Percentiles rank a stretch among this genome's conserved stretches.
Conservation (phyloP, 2,888 invertebrate species). For the Erebia aethiops region DNA sequence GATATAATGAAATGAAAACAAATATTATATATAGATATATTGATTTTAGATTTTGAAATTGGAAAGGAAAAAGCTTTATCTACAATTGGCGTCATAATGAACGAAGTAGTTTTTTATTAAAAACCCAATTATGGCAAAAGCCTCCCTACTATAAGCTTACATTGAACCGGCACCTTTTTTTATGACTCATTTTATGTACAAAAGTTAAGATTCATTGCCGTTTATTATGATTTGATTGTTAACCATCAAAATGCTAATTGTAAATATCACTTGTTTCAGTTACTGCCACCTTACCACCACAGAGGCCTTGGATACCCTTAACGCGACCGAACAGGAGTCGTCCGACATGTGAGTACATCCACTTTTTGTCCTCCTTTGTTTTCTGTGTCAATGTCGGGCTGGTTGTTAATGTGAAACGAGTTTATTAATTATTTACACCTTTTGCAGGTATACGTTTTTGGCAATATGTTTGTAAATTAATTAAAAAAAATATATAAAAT, state of each 20-base stretch:
- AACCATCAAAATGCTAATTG: slow-evolving; percentile 29
- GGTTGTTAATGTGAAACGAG: slow-evolving; percentile 27
- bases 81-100: no score
- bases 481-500: no score
- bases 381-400: slow-evolving; percentile 43
- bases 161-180: no score
- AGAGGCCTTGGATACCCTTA: slow-evolving; percentile 97
- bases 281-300: slow-evolving; percentile 94
- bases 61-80: no score
- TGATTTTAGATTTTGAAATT: no score
- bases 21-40: no score
- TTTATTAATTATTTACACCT: slow-evolving; percentile 19
- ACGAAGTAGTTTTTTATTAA: no score
- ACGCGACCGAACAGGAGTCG: slow-evolving; percentile 94
- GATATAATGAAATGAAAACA: no score
- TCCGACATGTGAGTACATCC: slow-evolving; percentile 91
- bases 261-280: slow-evolving; percentile 86
- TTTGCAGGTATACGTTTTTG: slow-evolving; percentile 2
- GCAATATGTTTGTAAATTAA: slow-evolving; percentile 10
- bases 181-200: no score
- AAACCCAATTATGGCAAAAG: no score
- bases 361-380: slow-evolving; percentile 30
- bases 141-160: no score
- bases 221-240: background rate
- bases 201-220: no score